Base-by-base conservation (phyloP, 2,888 invertebrate species). In the Melieria omissa region DNA sequence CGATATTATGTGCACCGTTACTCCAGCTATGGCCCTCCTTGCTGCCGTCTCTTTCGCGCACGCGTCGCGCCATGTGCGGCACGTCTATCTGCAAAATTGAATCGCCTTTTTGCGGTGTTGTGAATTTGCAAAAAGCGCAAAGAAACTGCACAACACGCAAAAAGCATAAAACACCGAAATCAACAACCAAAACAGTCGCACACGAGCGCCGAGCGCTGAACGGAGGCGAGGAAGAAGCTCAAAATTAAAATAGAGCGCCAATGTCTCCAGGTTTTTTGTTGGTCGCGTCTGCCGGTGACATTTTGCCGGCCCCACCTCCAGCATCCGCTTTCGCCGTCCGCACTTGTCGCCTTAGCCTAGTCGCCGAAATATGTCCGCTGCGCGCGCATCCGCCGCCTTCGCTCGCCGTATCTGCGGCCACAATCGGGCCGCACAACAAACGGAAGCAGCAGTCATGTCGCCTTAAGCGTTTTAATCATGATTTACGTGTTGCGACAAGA, bases 391-490 rank as follows among this genome's bases (percentile, higher is more conserved):
- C 29, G 29, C 29, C 29, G 29, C 29, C 29, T 29, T 29, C 29
- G 29, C 29, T 29, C 29, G 29, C 29, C 29, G 29, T 29, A 29
- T 29, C 29, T 29, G 29, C 29, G 29, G 3, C 29, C 29, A 29
- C 29, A 29, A 29, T 29, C 29, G 29, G 29, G 29, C 29, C 29
- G 29, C 29, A 29, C 29, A 29, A 29, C 29, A 29, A 29, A 29
- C 29, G 29, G 29, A 29, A 29, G 29, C 69, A 64, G 72, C 73
- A 75, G 77, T 73, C 77, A 72, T 81, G 82, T 80, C 82, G 80
- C 83, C 82, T 78, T 75, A 78, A 81, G 83, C 83, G 81, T 81
- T 80, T 81, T 83, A 83, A 83, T 83, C 83, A 83, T 83, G 82
- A 83, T 83, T 83, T 83, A 83, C 82, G 82, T 82, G 66, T 76